Evolutionary conservation across 2,797 vertebrate genomes (phyloP), one percentile per base, ranked within the genome.

Genomic region (Hypotaenidia philippensis): DNA sequence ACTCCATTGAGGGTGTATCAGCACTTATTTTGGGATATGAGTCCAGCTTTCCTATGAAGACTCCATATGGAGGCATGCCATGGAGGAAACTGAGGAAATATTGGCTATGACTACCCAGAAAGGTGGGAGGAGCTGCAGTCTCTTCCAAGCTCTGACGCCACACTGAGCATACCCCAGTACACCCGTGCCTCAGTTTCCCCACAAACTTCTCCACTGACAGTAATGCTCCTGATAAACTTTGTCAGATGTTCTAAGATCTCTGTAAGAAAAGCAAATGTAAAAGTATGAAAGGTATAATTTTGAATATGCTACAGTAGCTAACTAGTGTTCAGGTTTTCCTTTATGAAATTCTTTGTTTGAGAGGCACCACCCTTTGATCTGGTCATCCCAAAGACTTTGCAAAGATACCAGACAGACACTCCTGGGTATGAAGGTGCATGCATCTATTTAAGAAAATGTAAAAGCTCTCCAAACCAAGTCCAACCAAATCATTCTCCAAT

Each of bases 1-100:
- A 88, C 89, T 93, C 89, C 77, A 13, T n/a, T 93, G 95, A 94
- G 91, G 93, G 76, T 44, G 41, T 96, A 96, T 90, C 76, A 1
- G 72, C 66, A 59, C 79, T 95, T 93, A 89, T 71, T 88, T 88
- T 88, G 93, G 83, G 79, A 88, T 93, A 60, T 13, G 57, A 95
- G 52, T 93, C 94, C 94, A 94, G 66, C 66, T 81, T 90, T 78
- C 87, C 74, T 86, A 14, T 41, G 40, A 94, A 60, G 87, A 95
- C 52, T 86, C 85, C 45, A 86, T 72, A 65, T 96, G 96, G 94
- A 95, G 26, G 29, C 47, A 53, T 69, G 89, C 94, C 91, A 86
- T 38, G 65, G 64, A 93, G 65, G 47, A 94, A 93, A 69, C 44
- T 80, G 66, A 91, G 66, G 80, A 94, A 95, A 91, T 90, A 88